A percentile compares a stretch with the other conserved stretches of the same genome.
Evolutionary conservation across 2,113 vertebrate genomes (phyloP).

Genomic region (Erythrolamprus reginae): DNA sequence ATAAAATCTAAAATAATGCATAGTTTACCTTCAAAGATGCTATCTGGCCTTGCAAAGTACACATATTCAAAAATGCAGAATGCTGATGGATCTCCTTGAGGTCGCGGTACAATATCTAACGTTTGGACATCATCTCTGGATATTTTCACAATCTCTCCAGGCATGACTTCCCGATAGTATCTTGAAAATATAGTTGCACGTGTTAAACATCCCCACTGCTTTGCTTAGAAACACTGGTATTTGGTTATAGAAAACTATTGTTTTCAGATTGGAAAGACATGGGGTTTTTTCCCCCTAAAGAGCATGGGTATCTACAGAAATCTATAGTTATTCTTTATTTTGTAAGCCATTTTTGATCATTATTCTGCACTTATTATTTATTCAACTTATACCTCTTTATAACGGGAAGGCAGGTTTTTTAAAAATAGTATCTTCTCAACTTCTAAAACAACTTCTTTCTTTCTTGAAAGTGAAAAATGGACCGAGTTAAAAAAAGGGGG

Average conservation of each 20-base stretch:
- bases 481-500: neutral
- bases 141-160: constrained; percentile 96
- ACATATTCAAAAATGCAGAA: constrained; percentile 99
- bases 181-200: constrained; percentile 59
- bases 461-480: neutral
- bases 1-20: neutral
- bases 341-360: neutral
- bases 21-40: constrained; percentile 91
- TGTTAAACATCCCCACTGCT: constrained; percentile 1
- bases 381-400: neutral
- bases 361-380: neutral
- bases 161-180: constrained; percentile 90
- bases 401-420: no score
- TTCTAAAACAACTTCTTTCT: neutral
- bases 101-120: constrained; percentile 79
- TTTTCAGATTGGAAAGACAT: neutral
- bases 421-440: neutral
- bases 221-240: neutral
- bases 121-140: constrained; percentile 82
- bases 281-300: neutral
- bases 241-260: neutral
- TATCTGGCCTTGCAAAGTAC: constrained; percentile 97
- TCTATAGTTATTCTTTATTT: neutral
- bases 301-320: neutral
- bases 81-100: constrained; percentile 80